Conservation (phyloP, 2,888 invertebrate species). For the Chalcosyrphus nemorum region DNA sequence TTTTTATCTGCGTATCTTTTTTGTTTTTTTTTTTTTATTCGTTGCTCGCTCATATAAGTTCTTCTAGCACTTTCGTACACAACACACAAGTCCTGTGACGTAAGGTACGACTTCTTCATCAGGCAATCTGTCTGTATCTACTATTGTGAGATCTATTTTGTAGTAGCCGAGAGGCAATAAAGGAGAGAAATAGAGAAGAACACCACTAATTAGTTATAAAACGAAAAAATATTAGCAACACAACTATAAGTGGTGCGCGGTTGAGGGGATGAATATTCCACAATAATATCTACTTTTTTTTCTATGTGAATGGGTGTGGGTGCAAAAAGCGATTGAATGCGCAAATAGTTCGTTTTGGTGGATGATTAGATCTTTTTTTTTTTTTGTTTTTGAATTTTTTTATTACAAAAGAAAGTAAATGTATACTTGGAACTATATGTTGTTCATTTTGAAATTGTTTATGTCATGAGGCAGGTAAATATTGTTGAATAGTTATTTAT, state of each 20-base stretch:
- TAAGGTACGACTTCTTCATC: background rate
- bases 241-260: constrained; percentile 13
- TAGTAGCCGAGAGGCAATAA: background rate
- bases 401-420: background rate
- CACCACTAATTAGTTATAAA: constrained; percentile 31
- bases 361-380: constrained; percentile 13
- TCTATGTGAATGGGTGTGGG: background rate
- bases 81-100: constrained; percentile 13
- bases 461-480: background rate
- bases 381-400: background rate
- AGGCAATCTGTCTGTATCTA: background rate
- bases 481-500: background rate
- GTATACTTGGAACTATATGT: background rate
- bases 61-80: background rate
- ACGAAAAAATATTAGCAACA: background rate
- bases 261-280: background rate
- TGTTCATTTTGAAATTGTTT: background rate
- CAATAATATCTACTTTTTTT: background rate
- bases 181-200: constrained; percentile 6
- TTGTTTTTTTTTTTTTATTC: background rate
- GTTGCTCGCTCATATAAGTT: background rate
- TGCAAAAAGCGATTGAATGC: constrained; percentile 4
- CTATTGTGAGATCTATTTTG: constrained; percentile 18
- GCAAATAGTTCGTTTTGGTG: constrained; percentile 31
- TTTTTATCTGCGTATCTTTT: constrained; percentile 6